Evolutionary conservation across 2,113 vertebrate genomes (phyloP).

Genomic region (Tringa solitaria): DNA sequence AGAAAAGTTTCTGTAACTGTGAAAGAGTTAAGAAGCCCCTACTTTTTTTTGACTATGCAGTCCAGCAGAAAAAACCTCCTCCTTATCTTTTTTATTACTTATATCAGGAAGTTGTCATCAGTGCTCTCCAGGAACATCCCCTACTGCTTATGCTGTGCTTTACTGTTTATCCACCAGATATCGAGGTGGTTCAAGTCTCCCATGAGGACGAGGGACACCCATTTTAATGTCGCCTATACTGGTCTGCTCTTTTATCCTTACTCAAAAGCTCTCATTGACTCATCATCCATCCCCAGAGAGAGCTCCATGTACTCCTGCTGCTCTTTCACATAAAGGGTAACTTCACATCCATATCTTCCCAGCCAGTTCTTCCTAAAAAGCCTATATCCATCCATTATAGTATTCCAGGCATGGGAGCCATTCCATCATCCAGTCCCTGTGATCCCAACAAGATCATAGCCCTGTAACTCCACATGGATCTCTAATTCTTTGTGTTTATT

Average conservation of each 20-base stretch:
- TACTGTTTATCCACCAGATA: not conserved
- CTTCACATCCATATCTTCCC: not conserved
- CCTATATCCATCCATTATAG: not conserved
- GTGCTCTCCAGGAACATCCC: not conserved
- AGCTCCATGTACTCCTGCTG: not conserved
- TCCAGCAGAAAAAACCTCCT: not conserved
- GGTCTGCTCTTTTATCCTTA: not conserved
- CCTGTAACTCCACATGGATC: not conserved
- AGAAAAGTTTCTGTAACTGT: not conserved
- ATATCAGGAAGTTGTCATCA: not conserved
- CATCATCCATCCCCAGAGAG: not conserved
- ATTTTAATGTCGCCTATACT: not conserved
- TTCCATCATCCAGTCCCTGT: not conserved
- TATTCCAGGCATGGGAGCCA: not conserved
- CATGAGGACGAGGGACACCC: not conserved
- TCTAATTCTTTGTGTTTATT: not conserved
- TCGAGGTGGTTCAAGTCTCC: not conserved
- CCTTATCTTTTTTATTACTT: not conserved
- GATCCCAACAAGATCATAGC: not conserved
- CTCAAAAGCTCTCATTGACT: not conserved
- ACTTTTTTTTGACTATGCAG: not conserved
- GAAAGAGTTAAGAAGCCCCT: not conserved
- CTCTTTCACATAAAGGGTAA: not conserved
- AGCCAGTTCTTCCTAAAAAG: not conserved
- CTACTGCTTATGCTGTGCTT: rapidly evolving